Conservation (phyloP, 2,113 vertebrate species). For the Sapayoa aenigma region DNA sequence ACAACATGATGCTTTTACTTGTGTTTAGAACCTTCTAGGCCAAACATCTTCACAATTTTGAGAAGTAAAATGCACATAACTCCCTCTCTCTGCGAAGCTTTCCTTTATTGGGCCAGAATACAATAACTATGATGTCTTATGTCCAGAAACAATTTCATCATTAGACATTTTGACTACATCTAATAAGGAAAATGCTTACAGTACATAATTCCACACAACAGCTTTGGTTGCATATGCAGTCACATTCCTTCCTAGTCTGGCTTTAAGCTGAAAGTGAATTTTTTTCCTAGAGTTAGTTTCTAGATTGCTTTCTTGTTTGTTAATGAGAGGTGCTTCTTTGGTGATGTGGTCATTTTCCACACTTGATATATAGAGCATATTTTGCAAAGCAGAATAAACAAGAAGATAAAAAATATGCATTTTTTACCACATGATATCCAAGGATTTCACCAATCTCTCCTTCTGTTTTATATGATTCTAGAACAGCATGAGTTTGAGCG, state of each 20-base stretch:
- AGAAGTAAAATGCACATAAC: neutral
- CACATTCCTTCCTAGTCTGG: neutral
- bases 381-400: neutral
- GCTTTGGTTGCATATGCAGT: neutral
- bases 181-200: neutral
- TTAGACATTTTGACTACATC: neutral
- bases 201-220: neutral
- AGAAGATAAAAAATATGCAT: neutral
- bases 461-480: neutral
- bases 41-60: neutral
- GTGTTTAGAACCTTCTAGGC: neutral
- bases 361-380: neutral
- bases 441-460: neutral
- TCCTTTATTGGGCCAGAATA: neutral
- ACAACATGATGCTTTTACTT: rapidly evolving
- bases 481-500: neutral
- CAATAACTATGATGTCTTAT: neutral
- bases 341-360: neutral
- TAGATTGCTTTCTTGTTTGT: neutral
- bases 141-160: neutral
- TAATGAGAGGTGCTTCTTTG: neutral
- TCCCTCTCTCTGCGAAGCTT: neutral
- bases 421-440: neutral
- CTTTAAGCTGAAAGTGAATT: neutral
- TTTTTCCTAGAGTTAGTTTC: neutral